These are phyloP conservation scores for Ochlodes sylvanus DNA, from an alignment of 2,888 invertebrate genomes.

Conservation along the genomic window DNA sequence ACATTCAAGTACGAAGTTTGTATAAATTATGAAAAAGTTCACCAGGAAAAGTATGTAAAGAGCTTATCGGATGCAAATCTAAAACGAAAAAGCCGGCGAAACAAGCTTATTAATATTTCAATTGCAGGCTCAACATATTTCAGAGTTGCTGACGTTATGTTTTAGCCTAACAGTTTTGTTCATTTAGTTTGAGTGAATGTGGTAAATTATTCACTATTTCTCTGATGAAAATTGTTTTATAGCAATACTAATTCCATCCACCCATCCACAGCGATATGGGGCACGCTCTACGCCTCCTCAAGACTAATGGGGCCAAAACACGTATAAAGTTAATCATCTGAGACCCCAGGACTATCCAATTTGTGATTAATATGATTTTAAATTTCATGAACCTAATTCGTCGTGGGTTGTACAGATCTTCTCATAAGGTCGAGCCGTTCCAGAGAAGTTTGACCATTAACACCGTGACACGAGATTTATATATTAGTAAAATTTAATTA, in stretches of 20 bases:
- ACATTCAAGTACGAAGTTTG: constrained; percentile 20
- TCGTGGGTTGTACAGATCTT: too few species aligned
- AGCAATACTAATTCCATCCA: neutral
- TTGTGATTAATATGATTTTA: too few species aligned
- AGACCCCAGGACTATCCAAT: too few species aligned
- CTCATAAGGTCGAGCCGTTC: too few species aligned
- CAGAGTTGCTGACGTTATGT: constrained; percentile 16
- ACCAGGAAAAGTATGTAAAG: constrained; percentile 34
- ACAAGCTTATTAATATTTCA: constrained; percentile 36
- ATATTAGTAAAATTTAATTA: too few species aligned
- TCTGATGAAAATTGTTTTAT: neutral
- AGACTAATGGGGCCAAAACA: too few species aligned
- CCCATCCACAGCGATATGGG: too few species aligned
- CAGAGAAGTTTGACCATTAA: too few species aligned
- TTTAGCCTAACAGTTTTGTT: constrained; percentile 23
- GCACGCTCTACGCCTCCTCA: too few species aligned
- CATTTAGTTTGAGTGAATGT: constrained; percentile 15
- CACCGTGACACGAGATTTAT: too few species aligned
- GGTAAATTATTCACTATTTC: neutral
- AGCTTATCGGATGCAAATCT: constrained; percentile 36
- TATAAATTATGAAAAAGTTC: constrained; percentile 33
- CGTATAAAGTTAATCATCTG: too few species aligned
- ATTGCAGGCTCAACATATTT: constrained; percentile 32
- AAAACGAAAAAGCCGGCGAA: constrained; percentile 31
- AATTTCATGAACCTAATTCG: too few species aligned